phyloP scores from a whole-genome alignment of 2,113 vertebrate species.

The Gopherus flavomarginatus region DNA sequence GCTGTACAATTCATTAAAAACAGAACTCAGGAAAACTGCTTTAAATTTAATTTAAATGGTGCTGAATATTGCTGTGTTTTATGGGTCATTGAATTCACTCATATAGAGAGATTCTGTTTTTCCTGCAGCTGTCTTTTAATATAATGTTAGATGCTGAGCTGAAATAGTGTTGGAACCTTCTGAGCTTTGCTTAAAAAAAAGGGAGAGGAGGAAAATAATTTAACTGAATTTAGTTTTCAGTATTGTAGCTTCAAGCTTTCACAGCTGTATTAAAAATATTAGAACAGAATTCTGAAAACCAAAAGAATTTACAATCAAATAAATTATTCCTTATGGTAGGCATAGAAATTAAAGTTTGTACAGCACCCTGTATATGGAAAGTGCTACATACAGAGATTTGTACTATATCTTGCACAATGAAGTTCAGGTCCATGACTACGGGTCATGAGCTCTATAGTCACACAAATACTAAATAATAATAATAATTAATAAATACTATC shows the following conservation, averaged over 20 bases:
- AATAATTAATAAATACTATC: not conserved
- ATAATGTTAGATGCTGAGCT: slow-evolving; percentile 18
- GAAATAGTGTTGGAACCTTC: slow-evolving; percentile 11
- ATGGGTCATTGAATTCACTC: slow-evolving; percentile 38
- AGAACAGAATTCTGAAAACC: not conserved
- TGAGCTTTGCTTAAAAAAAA: slow-evolving; percentile 11
- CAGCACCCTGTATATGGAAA: not conserved
- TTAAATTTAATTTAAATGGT: slow-evolving; percentile 30
- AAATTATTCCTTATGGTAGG: not conserved
- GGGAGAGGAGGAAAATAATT: not conserved
- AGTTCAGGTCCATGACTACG: no score
- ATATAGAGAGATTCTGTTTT: slow-evolving; percentile 17
- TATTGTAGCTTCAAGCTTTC: not conserved
- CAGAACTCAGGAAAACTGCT: not conserved
- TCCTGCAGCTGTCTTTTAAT: slow-evolving; percentile 43
- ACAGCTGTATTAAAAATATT: not conserved
- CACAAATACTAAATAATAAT: not conserved
- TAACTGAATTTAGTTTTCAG: slow-evolving; percentile 25
- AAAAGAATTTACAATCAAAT: not conserved
- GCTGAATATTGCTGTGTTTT: slow-evolving; percentile 43
- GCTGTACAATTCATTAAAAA: not conserved
- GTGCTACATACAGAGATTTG: not conserved
- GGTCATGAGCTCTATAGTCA: not conserved
- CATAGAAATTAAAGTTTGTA: not conserved
- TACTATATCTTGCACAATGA: not conserved